These are phyloP conservation scores for Channallabes apus DNA, from an alignment of 2,797 vertebrate species.

Conservation along the genomic window DNA sequence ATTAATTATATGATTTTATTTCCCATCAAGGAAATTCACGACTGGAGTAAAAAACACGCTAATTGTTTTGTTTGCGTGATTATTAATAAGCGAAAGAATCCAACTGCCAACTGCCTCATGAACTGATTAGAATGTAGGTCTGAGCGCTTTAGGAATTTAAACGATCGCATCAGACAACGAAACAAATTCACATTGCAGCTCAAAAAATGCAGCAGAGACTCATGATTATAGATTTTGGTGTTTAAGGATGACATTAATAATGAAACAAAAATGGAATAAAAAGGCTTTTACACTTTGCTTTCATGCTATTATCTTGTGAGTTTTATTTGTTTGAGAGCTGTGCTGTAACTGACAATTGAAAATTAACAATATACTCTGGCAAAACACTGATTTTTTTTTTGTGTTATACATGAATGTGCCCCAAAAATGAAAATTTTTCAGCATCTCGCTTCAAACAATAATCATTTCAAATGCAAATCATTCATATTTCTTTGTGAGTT, in stretches of 20 bases:
- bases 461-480: no score
- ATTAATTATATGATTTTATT: constrained; percentile 33
- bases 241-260: not conserved
- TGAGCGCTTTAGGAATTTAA: not conserved
- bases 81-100: constrained; percentile 5
- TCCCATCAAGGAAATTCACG: constrained; percentile 19
- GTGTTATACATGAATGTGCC: no score
- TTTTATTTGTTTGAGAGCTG: not conserved
- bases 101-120: constrained; percentile 1
- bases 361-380: not conserved
- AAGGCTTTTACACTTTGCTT: not conserved
- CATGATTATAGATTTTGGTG: not conserved
- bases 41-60: not conserved
- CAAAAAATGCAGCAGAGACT: not conserved
- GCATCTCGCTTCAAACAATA: no score
- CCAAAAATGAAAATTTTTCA: no score
- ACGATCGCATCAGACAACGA: not conserved
- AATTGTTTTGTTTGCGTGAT: constrained; percentile 41
- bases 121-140: not conserved
- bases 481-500: no score
- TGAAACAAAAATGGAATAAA: not conserved
- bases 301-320: not conserved
- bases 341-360: not conserved
- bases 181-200: not conserved
- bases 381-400: no score